Base-by-base conservation (phyloP, 92 coral and sea anemone species). In the Porites cylindrica region DNA sequence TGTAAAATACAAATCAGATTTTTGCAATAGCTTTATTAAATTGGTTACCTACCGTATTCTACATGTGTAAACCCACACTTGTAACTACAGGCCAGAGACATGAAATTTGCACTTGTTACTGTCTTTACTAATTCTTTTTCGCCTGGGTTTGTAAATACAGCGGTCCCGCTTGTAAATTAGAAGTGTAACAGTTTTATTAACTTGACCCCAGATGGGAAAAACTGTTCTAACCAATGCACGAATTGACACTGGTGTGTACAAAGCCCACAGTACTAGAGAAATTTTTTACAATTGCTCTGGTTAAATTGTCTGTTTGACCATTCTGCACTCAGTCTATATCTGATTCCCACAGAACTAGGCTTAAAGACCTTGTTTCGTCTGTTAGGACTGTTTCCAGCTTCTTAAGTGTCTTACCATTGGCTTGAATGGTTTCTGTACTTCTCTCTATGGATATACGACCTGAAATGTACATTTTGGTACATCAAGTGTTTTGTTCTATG, bases 321-420 rank as follows among this genome's bases (percentile, higher is more conserved):
- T 81, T 73, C 75, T 84, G 88, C 47, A 62, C 75, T 84, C 52
- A 59, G 32, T 73, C 75, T 38, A 54, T 75, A 81, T 84, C 88
- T 73, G 65, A 75, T 80, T 84, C 88, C 88, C 81, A 84, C 47
- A 84, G 82, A 16, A 85, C 88, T 81, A 82, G 76, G 67, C 72
- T 53, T 50, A 70, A 58, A 81, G 88, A 88, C 71, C 66, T 88
- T 80, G 91, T 82, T 59, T 88, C 75, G 23, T 88, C 87, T 19
- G 87, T 81, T 53, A 87, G 77, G 81, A 66, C 65, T 66, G 81
- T 51, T 72, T 81, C 82, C 75, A 73, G 91, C 66, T 88, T 81
- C 70, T 10, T 81, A 68, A 87, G 62, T 47, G 91, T 81, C 75
- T 74, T 75, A 23, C 62, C 88, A 74, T 84, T 74, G 62, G 81